These are phyloP conservation scores for Psammodynastes pulverulentus DNA, from an alignment of 2,113 vertebrate species.

Conservation along the genomic window DNA sequence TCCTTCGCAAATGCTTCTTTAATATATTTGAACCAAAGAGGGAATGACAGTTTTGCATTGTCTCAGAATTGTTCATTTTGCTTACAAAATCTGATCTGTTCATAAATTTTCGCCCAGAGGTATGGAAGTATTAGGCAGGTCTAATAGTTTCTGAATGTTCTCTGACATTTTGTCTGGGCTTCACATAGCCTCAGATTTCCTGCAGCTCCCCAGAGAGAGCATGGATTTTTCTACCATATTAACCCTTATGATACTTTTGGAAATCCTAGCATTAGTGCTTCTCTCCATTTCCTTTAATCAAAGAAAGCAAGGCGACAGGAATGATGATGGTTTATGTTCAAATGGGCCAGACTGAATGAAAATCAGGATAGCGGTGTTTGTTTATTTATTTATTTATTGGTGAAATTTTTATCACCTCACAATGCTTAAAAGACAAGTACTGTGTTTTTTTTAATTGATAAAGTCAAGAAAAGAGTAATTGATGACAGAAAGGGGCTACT, in stretches of 20 bases:
- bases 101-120: neutral
- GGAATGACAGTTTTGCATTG: neutral
- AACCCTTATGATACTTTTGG: neutral
- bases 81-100: neutral
- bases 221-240: neutral
- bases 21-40: neutral
- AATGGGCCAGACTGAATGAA: neutral
- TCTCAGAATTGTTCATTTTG: neutral
- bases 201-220: neutral
- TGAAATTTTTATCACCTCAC: neutral
- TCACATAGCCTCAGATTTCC: neutral
- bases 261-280: neutral
- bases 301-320: neutral
- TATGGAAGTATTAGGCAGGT: neutral
- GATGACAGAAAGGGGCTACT: neutral
- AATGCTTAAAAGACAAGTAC: neutral
- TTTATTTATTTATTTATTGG: neutral
- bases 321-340: neutral
- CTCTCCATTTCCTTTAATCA: neutral
- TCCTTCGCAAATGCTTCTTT: neutral
- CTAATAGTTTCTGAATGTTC: neutral
- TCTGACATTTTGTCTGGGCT: neutral
- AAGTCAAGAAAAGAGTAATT: neutral
- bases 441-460: neutral
- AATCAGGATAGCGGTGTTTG: neutral